phyloP scores from a whole-genome alignment of 2,113 vertebrate genomes.

The Engystomops pustulosus region DNA sequence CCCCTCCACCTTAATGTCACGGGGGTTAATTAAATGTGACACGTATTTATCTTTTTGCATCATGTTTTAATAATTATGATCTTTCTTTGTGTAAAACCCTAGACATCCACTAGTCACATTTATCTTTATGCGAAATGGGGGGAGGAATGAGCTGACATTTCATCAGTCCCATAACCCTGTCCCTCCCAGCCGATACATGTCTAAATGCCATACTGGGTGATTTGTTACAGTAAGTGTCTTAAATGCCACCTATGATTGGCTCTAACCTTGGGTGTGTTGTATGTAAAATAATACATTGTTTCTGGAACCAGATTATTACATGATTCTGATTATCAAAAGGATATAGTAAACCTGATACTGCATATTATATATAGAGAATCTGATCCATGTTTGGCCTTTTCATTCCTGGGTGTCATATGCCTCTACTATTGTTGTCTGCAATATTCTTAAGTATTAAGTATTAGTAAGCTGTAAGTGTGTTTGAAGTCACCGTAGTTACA shows the following conservation, averaged over 20 bases:
- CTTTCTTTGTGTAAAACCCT: conserved; percentile 53
- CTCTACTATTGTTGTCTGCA: too few species aligned
- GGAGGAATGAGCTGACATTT: conserved; percentile 60
- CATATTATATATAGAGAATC: too few species aligned
- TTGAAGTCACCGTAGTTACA: too few species aligned
- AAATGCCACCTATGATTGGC: conserved; percentile 6
- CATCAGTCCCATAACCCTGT: conserved; percentile 54
- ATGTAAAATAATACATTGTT: neutral
- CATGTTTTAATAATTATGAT: conserved; percentile 60
- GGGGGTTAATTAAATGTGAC: conserved; percentile 67
- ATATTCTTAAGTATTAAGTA: too few species aligned
- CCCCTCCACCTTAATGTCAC: neutral
- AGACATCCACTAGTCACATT: conserved; percentile 60
- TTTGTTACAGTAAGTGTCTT: conserved; percentile 33
- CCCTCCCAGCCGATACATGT: conserved; percentile 55
- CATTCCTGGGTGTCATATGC: too few species aligned
- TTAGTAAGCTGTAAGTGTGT: too few species aligned
- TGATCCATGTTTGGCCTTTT: too few species aligned
- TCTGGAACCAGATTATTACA: too few species aligned
- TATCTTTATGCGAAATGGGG: conserved; percentile 59
- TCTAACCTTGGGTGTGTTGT: conserved; percentile 13
- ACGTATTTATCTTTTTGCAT: conserved; percentile 65
- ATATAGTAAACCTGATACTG: too few species aligned
- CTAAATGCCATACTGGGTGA: conserved; percentile 50
- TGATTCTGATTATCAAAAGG: too few species aligned